Evolutionary conservation across 2,797 vertebrate genomes (phyloP), one percentile per base, ranked within the genome.

Genomic region (Peromyscus eremicus): DNA sequence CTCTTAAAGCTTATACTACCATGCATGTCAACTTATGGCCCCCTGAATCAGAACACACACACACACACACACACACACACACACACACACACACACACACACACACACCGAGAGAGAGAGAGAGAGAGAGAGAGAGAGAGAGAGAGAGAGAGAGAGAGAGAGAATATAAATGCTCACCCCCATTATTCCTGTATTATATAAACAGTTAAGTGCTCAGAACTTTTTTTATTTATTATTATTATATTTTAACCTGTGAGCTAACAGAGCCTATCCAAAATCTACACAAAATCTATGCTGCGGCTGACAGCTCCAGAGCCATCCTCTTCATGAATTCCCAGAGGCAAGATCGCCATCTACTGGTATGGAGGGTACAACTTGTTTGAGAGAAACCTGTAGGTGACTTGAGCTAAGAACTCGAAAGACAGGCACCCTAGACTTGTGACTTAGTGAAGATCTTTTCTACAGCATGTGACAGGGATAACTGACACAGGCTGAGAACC

Each of bases 331-430:
- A 95, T 97, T 97, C 81, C 82, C 96, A 97, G 94, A 94, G 94
- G 88, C 94, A 96, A 91, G 86, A 96, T 77, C 52, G 94, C 97
- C 96, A 97, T 84, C 98, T 98, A 95, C 87, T 94, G 97, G 94
- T 71, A 76, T 17, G 80, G 84, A 97, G n/a, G 87, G 83, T 76
- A 95, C 87, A 90, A 40, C 27, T 85, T 73, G 66, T 68, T 88
- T 93, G 82, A 84, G 79, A 71, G 43, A 81, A 83, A 52, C 66
- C 79, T 52, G 16, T 25, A 46, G 62, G 55, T 55, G 9, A 87
- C 46, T 9, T 0, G 23, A 95, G 49, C 27, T 21, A 79, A 90
- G 70, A 79, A 79, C 23, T 52, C 49, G 71, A 91, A 97, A 89
- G 90, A 83, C 0, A 0, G 34, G 40, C 71, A 94, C 76, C 80